Evolutionary conservation across 2,797 vertebrate genomes (phyloP), one percentile per base, ranked within the genome.

Genomic region (Echeneis naucrates): DNA sequence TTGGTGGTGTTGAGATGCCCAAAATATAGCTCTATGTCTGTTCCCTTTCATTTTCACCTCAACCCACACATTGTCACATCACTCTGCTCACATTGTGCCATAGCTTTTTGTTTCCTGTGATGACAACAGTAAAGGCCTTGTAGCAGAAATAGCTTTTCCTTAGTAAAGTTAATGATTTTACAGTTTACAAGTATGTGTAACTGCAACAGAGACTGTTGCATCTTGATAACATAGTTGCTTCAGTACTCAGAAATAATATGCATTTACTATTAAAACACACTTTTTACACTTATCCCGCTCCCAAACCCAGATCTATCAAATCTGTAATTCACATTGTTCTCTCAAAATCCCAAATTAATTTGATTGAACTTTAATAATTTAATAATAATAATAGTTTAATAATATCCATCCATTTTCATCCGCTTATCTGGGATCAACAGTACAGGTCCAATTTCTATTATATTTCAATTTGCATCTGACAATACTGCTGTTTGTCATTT

Each of bases 31-130:
- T 8, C 14, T 17, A 14, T 57, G 61, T 19, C 27, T 66, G 44
- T 86, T 85, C 60, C 54, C 77, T 64, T 2, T 73, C n/a, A n/a
- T n/a, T n/a, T n/a, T n/a, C 42, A 60, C 59, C 45, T 68, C 53
- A 75, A 11, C 72, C 52, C 50, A 77, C 78, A 61, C 37, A 72
- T 61, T 64, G 55, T 58, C 55, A 60, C 52, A 63, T 17, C 61
- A 23, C 21, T 55, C 11, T 33, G 23, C 30, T 52, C 16, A 58
- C 14, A 44, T 38, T 68, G 10, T 9, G 27, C 16, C 7, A 14
- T 21, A 48, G 27, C 10, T 17, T 45, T 13, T 14, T 38, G 62
- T 54, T 64, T 77, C 53, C 50, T 52, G 1, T 44, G 44, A 58
- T 0, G 4, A 61, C 0, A 3, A 58, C 35, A 56, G 38, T 23